Evolutionary conservation across 2,113 vertebrate genomes (phyloP).

Genomic region (Paracanthobrama guichenoti): DNA sequence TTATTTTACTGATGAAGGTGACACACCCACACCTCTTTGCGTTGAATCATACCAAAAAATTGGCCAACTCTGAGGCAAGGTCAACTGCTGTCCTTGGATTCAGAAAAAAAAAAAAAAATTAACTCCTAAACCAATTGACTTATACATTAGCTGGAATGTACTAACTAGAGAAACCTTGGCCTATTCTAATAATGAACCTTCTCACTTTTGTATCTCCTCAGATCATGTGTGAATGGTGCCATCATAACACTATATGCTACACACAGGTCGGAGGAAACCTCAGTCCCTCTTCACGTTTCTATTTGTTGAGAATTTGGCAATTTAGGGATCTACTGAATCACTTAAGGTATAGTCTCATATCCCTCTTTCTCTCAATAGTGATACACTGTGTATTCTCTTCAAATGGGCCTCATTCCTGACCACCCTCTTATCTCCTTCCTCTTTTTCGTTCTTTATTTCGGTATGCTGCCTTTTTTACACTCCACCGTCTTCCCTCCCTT

Average conservation of each 20-base stretch:
- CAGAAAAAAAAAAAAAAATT: background rate
- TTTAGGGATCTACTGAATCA: conserved; percentile 34
- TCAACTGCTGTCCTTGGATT: background rate
- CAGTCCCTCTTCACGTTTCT: conserved; percentile 52
- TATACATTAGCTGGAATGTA: conserved; percentile 15
- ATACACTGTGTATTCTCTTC: background rate
- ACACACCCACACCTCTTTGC: background rate
- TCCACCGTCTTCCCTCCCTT: background rate
- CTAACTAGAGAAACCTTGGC: background rate
- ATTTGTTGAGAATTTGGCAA: conserved; percentile 33
- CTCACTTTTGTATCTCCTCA: conserved; percentile 60
- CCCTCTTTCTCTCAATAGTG: conserved; percentile 13
- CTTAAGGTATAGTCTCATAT: conserved; percentile 25
- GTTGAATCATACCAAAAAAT: conserved; percentile 14
- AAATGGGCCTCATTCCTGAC: conserved; percentile 10
- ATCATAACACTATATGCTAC: conserved; percentile 48
- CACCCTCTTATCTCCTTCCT: conserved; percentile 5
- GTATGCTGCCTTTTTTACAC: background rate
- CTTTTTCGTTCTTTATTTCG: background rate
- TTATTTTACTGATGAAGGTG: conserved; percentile 5
- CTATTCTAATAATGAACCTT: conserved; percentile 38
- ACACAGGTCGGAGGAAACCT: conserved; percentile 58
- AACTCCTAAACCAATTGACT: background rate
- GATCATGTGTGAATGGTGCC: conserved; percentile 66
- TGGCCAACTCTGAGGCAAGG: background rate